Base-by-base conservation (phyloP, 2,113 vertebrate species). In the Pristiophorus japonicus region DNA sequence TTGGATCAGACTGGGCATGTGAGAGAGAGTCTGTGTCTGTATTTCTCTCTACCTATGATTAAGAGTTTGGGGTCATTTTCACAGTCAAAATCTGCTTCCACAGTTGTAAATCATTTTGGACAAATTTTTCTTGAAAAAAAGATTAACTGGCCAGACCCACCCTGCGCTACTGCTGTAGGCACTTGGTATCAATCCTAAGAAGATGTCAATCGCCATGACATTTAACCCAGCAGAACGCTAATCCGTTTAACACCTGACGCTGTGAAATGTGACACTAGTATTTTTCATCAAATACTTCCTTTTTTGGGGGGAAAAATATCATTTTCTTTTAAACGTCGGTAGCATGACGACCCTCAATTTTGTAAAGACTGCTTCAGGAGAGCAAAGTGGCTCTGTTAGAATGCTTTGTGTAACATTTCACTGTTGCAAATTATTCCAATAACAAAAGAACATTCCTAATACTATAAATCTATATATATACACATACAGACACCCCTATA, bases 231-330 rank as follows among this genome's bases (percentile, higher is more conserved):
- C 38, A 63, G 88, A 92, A 92, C 16, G 55, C 55, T 65, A 92
- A 92, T 92, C 88, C 88, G 16, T 92, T 92, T 92, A 63, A 92
- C 88, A 92, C 88, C 88, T 92, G 88, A 92, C 88, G 59, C 59
- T n/a, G 88, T 92, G 88, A 63, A 92, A 92, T 18, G 20, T 63
- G 88, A 92, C 34, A 92, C 34, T 10, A 63, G 59, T 92, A 92
- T 92, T 92, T 62, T 92, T 92, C 38, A 92, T 38, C 34, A 65
- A 65, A 63, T 24, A 22, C 16, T 92, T 92, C 88, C 62, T 6
- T 63, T 90, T n/a, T 55, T 38, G n/a, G 20, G 5, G 24, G 16
- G 10, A 45, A 42, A 81, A 81, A 38, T 34, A 78, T n/a, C 73
- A 75, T 75, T 75, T 78, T 34, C 30, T 12, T 78, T 78, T 78